phyloP scores from a whole-genome alignment of 2,888 invertebrate species.

The Drosophila limbata region DNA sequence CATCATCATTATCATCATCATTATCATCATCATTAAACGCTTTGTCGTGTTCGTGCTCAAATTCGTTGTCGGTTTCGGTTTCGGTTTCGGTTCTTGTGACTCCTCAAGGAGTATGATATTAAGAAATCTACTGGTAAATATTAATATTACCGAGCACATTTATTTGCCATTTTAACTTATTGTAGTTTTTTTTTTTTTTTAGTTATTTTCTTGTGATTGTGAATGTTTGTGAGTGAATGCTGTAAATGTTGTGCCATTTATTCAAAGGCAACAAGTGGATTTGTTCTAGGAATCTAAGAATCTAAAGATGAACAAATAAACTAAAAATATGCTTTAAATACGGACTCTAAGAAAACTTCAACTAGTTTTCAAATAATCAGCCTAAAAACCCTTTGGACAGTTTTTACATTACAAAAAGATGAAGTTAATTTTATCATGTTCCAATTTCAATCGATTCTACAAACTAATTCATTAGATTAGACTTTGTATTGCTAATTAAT shows the following conservation, averaged over 20 bases:
- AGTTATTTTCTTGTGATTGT: background rate
- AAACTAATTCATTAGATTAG: too few species aligned
- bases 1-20: too few species aligned
- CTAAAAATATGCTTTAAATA: background rate
- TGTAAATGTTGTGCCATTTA: slow-evolving; percentile 1
- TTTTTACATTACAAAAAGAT: too few species aligned
- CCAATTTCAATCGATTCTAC: too few species aligned
- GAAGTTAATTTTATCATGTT: too few species aligned
- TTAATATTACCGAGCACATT: slow-evolving; percentile 56
- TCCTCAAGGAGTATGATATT: slow-evolving; percentile 60
- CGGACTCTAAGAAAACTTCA: background rate
- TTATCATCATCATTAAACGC: background rate
- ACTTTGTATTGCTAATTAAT: too few species aligned
- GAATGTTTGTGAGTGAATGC: slow-evolving; percentile 8
- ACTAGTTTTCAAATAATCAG: too few species aligned
- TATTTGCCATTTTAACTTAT: background rate
- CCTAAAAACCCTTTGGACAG: too few species aligned
- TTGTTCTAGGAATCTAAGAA: background rate
- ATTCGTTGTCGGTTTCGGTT: background rate
- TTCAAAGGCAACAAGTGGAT: slow-evolving; percentile 26
- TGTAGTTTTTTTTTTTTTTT: background rate
- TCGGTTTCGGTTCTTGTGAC: slow-evolving; percentile 10
- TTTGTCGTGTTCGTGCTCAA: background rate
- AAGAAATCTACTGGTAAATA: slow-evolving; percentile 77
- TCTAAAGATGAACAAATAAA: background rate